These are phyloP conservation scores for Phrynocephalus vlangalii DNA, from an alignment of 2,797 vertebrate genomes.

Conservation along the genomic window DNA sequence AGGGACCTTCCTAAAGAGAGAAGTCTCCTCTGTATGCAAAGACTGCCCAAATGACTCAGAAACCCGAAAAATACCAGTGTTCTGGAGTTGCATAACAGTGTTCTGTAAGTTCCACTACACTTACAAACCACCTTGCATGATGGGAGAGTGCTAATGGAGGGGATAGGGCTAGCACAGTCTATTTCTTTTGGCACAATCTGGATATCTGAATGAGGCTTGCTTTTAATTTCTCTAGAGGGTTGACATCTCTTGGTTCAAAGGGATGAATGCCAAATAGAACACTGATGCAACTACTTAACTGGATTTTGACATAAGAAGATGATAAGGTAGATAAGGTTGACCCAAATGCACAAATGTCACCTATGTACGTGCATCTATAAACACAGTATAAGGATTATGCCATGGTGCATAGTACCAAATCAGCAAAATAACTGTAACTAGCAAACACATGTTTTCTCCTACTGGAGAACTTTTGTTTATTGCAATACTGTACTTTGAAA, in stretches of 20 bases:
- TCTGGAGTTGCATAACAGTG: neutral
- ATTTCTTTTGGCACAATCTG: neutral
- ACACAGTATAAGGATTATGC: constrained; percentile 6
- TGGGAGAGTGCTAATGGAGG: neutral
- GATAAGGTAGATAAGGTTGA: constrained; percentile 18
- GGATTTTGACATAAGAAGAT: constrained; percentile 13
- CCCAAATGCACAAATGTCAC: constrained; percentile 3
- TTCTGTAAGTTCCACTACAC: neutral
- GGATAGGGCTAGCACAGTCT: neutral
- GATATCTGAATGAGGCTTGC: neutral
- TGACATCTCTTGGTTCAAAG: constrained; percentile 15
- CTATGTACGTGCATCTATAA: neutral
- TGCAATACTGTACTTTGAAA: constrained; percentile 40
- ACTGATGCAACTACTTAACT: constrained; percentile 21
- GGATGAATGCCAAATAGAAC: constrained; percentile 11
- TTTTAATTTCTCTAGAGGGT: constrained; percentile 1
- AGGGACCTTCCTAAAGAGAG: neutral
- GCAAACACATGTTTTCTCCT: constrained; percentile 26
- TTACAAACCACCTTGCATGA: neutral
- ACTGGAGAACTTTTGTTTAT: constrained; percentile 40
- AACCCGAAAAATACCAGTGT: neutral
- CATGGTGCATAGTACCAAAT: constrained; percentile 46
- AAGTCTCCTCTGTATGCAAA: neutral
- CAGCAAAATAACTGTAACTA: constrained; percentile 43
- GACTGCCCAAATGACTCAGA: neutral